phyloP scores from a whole-genome alignment of 2,113 vertebrate species.

The Cyanoliseus patagonus region DNA sequence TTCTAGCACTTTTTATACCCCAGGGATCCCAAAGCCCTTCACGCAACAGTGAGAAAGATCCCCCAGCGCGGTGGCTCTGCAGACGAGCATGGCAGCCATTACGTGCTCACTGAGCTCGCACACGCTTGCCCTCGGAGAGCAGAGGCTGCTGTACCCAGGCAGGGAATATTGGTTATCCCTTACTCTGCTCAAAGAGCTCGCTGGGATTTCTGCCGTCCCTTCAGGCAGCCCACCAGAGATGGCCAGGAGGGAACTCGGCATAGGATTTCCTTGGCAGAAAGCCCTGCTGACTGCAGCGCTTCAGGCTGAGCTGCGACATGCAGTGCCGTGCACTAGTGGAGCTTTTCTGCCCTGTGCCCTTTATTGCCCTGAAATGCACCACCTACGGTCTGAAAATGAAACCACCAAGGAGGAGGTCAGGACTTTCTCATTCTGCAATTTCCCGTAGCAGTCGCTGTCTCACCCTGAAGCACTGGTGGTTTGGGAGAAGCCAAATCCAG shows the following conservation, averaged over 20 bases:
- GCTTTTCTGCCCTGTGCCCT: neutral
- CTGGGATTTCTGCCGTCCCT: conserved; percentile 22
- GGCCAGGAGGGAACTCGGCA: neutral
- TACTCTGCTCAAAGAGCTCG: neutral
- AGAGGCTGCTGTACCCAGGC: neutral
- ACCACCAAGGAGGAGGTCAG: neutral
- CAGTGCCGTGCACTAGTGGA: neutral
- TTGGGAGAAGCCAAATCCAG: neutral
- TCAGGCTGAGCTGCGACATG: neutral
- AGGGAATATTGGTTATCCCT: conserved; percentile 14
- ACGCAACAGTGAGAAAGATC: conserved; percentile 42
- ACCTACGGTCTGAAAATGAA: neutral
- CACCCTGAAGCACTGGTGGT: neutral
- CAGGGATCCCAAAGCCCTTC: conserved; percentile 54
- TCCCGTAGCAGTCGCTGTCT: neutral
- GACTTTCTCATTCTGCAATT: neutral
- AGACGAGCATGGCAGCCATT: conserved; percentile 26
- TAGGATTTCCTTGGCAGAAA: conserved; percentile 48
- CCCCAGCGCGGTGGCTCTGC: neutral
- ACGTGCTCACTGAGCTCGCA: neutral
- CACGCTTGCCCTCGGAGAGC: neutral
- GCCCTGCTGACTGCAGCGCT: neutral
- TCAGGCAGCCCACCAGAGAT: conserved; percentile 32
- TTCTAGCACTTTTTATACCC: conserved; percentile 16
- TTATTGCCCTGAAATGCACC: neutral